Evolutionary conservation across 2,888 invertebrate species (phyloP).

Genomic region (Phasia obesa): DNA sequence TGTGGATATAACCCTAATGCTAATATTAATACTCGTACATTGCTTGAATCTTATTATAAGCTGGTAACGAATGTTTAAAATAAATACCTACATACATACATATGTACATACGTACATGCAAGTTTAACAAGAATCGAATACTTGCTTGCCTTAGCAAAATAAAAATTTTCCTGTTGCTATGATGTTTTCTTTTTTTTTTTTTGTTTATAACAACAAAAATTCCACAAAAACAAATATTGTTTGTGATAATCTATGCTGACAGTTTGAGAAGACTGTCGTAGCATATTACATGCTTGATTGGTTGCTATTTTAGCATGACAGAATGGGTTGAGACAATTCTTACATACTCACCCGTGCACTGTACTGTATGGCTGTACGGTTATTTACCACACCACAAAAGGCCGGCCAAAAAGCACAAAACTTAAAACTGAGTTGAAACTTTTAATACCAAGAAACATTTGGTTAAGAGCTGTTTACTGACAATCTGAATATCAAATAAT

Average conservation of each 20-base stretch:
- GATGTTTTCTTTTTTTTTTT: constrained; percentile 22
- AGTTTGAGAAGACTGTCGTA: constrained; percentile 61
- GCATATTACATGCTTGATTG: constrained; percentile 63
- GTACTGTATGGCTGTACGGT: too few species aligned
- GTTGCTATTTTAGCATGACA: constrained; percentile 55
- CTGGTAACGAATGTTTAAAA: too few species aligned
- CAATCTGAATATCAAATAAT: constrained; percentile 16
- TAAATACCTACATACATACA: neutral
- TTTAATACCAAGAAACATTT: constrained; percentile 16
- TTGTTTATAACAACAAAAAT: constrained; percentile 44
- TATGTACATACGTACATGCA: too few species aligned
- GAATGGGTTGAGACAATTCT: constrained; percentile 54
- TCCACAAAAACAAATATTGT: constrained; percentile 50
- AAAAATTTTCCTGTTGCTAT: constrained; percentile 34
- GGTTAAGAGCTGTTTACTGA: constrained; percentile 34
- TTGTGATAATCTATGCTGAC: constrained; percentile 61
- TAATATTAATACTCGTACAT: too few species aligned
- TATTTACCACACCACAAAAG: neutral
- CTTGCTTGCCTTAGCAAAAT: constrained; percentile 31
- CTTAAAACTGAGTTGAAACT: neutral
- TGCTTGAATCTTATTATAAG: too few species aligned
- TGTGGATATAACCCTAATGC: too few species aligned
- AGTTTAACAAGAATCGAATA: neutral
- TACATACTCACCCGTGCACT: neutral
- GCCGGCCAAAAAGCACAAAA: neutral